These are phyloP conservation scores for Nomada fabriciana DNA, from an alignment of 2,888 invertebrate species.

Conservation along the genomic window DNA sequence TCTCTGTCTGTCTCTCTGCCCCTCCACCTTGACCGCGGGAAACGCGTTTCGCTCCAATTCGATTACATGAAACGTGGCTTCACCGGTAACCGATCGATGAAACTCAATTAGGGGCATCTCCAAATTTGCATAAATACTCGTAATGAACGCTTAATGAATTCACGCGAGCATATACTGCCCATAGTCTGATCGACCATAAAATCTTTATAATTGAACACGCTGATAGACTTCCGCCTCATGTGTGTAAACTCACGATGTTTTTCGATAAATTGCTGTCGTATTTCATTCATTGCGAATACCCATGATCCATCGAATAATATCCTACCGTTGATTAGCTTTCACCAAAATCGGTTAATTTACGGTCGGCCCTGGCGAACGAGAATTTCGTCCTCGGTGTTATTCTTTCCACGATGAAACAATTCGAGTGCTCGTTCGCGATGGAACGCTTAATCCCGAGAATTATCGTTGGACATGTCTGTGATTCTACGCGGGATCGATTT, in stretches of 20 bases:
- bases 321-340: conserved; percentile 37
- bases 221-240: not conserved
- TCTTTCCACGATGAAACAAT: not conserved
- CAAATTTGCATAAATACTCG: conserved; percentile 69
- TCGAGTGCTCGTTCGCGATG: not conserved
- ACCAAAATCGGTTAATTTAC: conserved; percentile 29
- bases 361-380: conserved; percentile 2
- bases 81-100: conserved; percentile 55
- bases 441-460: conserved; percentile 28
- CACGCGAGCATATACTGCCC: conserved; percentile 21
- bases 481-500: conserved; percentile 14
- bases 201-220: conserved; percentile 39
- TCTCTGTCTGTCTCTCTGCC: too few relatives aligned
- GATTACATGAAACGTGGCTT: conserved; percentile 35
- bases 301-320: conserved; percentile 11
- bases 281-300: conserved; percentile 33
- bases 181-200: conserved; percentile 37
- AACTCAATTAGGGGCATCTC: conserved; percentile 63
- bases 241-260: conserved; percentile 49
- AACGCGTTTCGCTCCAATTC: conserved; percentile 5
- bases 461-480: conserved; percentile 14
- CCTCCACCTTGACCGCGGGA: not conserved
- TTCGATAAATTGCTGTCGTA: conserved; percentile 66
- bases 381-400: conserved; percentile 20
- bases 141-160: conserved; percentile 65